phyloP scores from a whole-genome alignment of 2,797 vertebrate genomes.

The Peromyscus nudipes region DNA sequence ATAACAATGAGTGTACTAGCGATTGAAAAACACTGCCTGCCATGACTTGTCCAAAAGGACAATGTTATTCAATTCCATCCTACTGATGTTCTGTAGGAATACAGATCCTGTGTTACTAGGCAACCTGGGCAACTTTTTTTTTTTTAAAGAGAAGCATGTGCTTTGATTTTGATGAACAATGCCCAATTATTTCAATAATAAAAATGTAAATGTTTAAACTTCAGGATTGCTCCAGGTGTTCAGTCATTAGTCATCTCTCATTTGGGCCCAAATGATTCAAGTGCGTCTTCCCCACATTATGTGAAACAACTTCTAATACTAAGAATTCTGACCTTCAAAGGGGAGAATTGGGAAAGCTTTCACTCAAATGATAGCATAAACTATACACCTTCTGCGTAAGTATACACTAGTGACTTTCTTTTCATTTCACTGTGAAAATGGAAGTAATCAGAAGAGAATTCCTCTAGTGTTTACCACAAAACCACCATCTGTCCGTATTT shows the following conservation, averaged over 20 bases:
- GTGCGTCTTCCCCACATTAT: neutral
- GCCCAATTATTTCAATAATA: neutral
- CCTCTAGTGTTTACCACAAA: slow-evolving; percentile 55
- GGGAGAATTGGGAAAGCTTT: neutral
- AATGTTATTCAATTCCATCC: neutral
- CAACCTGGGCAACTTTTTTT: neutral
- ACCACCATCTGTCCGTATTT: slow-evolving; percentile 63
- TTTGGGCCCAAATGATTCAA: neutral
- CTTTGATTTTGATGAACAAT: slow-evolving; percentile 44
- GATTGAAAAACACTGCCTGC: neutral
- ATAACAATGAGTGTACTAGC: neutral
- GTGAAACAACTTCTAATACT: neutral
- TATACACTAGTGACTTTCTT: slow-evolving; percentile 47
- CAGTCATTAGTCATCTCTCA: neutral
- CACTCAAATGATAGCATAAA: slow-evolving; percentile 41
- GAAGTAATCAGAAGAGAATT: slow-evolving; percentile 65
- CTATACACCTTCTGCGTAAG: slow-evolving; percentile 38
- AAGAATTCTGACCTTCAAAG: slow-evolving; percentile 44
- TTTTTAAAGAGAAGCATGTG: neutral
- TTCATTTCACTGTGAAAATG: slow-evolving; percentile 64
- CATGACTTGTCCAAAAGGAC: neutral
- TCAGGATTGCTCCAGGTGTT: neutral
- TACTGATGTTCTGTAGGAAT: neutral
- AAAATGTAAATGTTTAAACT: slow-evolving; percentile 48
- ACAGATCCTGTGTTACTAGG: neutral